A percentile compares a stretch with the other conserved stretches of the same genome.
phyloP scores from a whole-genome alignment of 2,113 vertebrate species.

The Turdus rufiventris region DNA sequence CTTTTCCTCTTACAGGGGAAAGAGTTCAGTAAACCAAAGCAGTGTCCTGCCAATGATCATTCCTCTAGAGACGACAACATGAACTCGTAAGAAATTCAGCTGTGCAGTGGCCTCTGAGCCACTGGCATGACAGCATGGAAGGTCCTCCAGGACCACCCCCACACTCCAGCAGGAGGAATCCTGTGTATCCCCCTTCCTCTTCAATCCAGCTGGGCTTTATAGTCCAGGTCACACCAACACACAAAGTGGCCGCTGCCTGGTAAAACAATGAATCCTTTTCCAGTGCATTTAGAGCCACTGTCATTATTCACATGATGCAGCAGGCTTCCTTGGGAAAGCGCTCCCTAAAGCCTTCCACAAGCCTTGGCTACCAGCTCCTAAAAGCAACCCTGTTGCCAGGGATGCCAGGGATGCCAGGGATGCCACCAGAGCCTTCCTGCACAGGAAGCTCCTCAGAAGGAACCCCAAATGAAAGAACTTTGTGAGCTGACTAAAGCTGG shows the following conservation, averaged over 20 bases:
- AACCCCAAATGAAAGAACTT: background rate
- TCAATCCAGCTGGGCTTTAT: background rate
- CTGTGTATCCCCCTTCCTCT: background rate
- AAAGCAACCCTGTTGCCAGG: background rate
- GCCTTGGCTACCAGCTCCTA: fast-evolving
- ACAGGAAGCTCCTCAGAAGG: background rate
- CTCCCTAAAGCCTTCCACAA: background rate
- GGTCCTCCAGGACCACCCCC: background rate
- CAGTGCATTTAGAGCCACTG: background rate
- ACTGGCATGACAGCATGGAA: background rate
- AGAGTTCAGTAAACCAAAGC: background rate
- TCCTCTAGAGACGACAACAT: background rate
- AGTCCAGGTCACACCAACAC: background rate
- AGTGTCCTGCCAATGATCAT: background rate
- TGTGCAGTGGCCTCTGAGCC: background rate
- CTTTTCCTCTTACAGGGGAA: background rate
- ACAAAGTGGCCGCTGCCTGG: background rate
- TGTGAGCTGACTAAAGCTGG: background rate
- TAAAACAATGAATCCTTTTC: background rate
- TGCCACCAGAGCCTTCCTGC: background rate
- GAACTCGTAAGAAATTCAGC: background rate
- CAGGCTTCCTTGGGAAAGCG: background rate
- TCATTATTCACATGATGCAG: no score
- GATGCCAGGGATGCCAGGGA: background rate
- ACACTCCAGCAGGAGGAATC: background rate